A percentile compares a stretch with the other conserved stretches of the same genome.
Evolutionary conservation across 2,888 invertebrate species (phyloP).

Genomic region (Metopia argyrocephala): DNA sequence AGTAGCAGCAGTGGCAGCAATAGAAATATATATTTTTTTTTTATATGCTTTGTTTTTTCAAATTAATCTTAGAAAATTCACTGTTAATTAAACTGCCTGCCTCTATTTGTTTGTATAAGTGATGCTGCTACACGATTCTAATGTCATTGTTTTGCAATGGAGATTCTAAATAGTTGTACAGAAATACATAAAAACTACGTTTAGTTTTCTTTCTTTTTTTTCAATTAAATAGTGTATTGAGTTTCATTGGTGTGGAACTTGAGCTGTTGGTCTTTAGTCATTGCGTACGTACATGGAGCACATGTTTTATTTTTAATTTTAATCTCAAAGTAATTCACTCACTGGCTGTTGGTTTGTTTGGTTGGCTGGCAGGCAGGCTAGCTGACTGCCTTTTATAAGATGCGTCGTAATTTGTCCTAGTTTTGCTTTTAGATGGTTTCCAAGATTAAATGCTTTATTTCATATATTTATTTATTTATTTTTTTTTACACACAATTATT

Average conservation of each 20-base stretch:
- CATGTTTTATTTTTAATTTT: conserved; percentile 40
- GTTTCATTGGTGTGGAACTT: neutral
- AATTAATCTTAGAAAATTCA: conserved; percentile 35
- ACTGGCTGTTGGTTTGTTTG: neutral
- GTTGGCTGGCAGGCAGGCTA: neutral
- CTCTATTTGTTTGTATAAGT: neutral
- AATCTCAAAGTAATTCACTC: conserved; percentile 19
- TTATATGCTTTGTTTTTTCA: conserved; percentile 1
- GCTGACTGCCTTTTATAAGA: conserved; percentile 48
- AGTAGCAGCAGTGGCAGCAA: no score
- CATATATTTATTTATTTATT: no score
- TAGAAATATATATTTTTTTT: conserved; percentile 1
- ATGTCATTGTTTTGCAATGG: conserved; percentile 17
- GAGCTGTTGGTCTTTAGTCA: conserved; percentile 10
- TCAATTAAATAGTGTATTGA: neutral
- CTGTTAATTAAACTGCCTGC: conserved; percentile 37
- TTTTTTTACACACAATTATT: conserved; percentile 36
- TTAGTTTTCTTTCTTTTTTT: no score
- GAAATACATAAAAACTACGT: neutral
- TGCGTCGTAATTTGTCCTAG: conserved; percentile 69
- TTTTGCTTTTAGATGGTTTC: conserved; percentile 61
- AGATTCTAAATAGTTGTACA: neutral
- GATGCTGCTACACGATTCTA: conserved; percentile 36
- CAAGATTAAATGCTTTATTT: conserved; percentile 54
- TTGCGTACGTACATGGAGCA: conserved; percentile 28